A percentile compares a stretch with the other conserved stretches of the same genome.
These are phyloP conservation scores for Periophthalmus magnuspinnatus DNA, from an alignment of 2,797 vertebrate species.

Conservation along the genomic window DNA sequence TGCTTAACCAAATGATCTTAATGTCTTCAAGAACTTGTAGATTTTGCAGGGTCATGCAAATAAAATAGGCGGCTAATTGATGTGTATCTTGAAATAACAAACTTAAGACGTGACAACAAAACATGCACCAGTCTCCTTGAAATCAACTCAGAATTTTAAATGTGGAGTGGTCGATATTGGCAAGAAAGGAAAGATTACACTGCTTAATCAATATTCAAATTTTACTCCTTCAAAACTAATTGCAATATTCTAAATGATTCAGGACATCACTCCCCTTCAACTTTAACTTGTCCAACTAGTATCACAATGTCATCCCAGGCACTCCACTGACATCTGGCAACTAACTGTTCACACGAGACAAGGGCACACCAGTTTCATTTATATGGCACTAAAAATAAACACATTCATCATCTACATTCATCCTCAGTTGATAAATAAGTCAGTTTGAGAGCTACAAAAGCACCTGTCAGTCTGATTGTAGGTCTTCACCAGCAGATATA, in stretches of 20 bases:
- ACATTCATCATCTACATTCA: constrained; percentile 5
- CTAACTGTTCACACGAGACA: not conserved
- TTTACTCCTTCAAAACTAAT: no score
- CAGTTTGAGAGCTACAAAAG: constrained; percentile 10
- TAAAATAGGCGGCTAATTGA: no score
- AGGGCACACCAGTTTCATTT: not conserved
- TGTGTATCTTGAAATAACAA: no score
- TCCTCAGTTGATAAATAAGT: constrained; percentile 4
- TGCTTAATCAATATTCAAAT: no score
- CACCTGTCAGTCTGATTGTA: constrained; percentile 1
- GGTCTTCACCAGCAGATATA: constrained; percentile 9
- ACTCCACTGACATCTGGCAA: not conserved
- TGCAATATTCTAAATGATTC: not conserved
- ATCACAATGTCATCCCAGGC: not conserved
- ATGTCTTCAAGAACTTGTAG: no score
- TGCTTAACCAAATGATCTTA: no score
- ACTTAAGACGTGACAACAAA: no score
- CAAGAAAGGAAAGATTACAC: no score
- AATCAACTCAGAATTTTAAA: no score
- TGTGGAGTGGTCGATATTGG: no score
- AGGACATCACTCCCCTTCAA: not conserved
- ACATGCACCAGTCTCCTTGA: no score
- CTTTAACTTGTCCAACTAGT: not conserved
- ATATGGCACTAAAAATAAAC: constrained; percentile 6
- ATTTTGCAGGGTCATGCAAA: no score